Conservation (phyloP, 1,140 invertebrate genomes). For the Teleopsis dalmanni region DNA sequence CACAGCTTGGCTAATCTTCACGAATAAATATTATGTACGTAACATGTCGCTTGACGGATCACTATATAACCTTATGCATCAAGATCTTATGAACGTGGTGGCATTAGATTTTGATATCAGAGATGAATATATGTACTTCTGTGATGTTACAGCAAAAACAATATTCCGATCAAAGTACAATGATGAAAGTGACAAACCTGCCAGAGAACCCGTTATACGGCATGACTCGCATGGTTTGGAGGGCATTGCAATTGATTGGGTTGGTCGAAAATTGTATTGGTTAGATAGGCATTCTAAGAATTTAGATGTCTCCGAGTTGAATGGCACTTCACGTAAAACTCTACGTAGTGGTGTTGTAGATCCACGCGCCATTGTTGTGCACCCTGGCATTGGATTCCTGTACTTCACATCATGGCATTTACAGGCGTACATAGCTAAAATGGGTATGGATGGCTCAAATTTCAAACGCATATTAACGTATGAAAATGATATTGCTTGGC, state of each 20-base stretch:
- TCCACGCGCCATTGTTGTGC: constrained; percentile 87
- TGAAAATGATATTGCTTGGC: constrained; percentile 95
- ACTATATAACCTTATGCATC: constrained; percentile 80
- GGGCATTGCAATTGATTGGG: constrained; percentile 95
- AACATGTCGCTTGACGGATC: constrained; percentile 88
- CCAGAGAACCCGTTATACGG: constrained; percentile 76
- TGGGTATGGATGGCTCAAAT: constrained; percentile 94
- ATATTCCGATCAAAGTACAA: constrained; percentile 68
- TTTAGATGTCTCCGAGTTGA: constrained; percentile 83
- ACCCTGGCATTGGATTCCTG: constrained; percentile 88
- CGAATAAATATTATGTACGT: constrained; percentile 95
- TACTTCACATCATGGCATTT: constrained; percentile 96
- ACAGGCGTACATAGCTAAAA: constrained; percentile 93
- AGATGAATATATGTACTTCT: constrained; percentile 83
- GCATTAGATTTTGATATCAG: constrained; percentile 87
- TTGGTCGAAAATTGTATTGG: constrained; percentile 94
- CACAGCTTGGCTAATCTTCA: constrained; percentile 90
- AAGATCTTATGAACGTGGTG: constrained; percentile 94
- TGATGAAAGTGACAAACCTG: constrained; percentile 35
- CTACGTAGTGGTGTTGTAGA: constrained; percentile 81
- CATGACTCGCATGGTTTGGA: constrained; percentile 92
- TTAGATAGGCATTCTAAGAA: constrained; percentile 93
- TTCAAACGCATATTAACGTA: constrained; percentile 82
- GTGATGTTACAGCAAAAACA: constrained; percentile 89
- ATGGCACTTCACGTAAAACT: constrained; percentile 86